Base-by-base conservation (phyloP, 2,113 vertebrate genomes). In the Eira barbara region DNA sequence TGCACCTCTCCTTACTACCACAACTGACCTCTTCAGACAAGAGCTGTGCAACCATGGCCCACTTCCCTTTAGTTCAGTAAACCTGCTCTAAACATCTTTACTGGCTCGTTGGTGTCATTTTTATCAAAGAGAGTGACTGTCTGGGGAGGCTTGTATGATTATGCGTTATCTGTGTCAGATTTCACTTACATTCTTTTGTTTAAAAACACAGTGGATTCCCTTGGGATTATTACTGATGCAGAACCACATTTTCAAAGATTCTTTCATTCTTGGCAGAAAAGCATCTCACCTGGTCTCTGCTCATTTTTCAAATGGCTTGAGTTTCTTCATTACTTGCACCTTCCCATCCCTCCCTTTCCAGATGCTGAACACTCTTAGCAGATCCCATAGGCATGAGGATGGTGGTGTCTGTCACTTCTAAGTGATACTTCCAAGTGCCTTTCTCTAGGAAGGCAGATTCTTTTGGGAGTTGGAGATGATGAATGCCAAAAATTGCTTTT, bases 401-500 rank as follows among this genome's bases (percentile, higher is more conserved):
- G 52, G 52, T 73, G 69, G 39, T 31, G 9, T 95, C 95, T 89
- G 59, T 95, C 95, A 94, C 90, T 93, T 97, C 52, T 57, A 85
- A 69, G 81, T 39, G 34, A 71, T 52, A 63, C 29, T 83, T 69
- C 85, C 78, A 84, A 67, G 20, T 69, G 39, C 39, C 20, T 84
- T 78, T 83, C 69, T 78, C 52, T 59, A 97, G 67, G 94, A 96
- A 97, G 49, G 57, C 42, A 94, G 80, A 84, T 63, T 90, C 95
- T 96, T 94, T 36, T 93, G 92, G 79, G 92, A 96, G 69, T 71
- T 83, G 90, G 80, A 94, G 71, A 93, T 83, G 96, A 69, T 61
- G 45, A 96, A 78, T 91, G 83, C 92, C 90, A 93, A 90, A 96
- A 94, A 90, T 71, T 76, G 55, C 34, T 97, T 95, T 97, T 97